These are phyloP conservation scores for Mongoloraphidia duomilia DNA, from an alignment of 2,888 invertebrate genomes.

Conservation along the genomic window DNA sequence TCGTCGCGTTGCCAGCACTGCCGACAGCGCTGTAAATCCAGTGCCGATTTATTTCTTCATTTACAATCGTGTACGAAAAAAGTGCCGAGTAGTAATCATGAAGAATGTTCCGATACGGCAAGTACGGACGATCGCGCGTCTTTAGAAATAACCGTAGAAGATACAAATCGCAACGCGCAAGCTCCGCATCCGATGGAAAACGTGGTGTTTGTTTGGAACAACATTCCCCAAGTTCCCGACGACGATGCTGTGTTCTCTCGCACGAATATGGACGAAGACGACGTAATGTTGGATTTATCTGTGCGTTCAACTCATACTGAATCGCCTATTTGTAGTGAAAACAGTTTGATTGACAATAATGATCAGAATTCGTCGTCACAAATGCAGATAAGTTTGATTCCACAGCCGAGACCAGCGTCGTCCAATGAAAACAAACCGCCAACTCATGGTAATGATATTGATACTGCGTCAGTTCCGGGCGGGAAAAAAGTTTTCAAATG, in stretches of 20 bases:
- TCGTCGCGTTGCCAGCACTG: constrained; percentile 77
- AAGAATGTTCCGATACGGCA: constrained; percentile 5
- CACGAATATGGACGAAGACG: constrained; percentile 27
- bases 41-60: constrained; percentile 61
- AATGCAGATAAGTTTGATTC: neutral
- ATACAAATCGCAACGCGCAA: constrained; percentile 3
- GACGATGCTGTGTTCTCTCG: neutral
- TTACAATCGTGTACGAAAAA: constrained; percentile 52
- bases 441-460: constrained; percentile 40
- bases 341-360: neutral
- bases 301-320: constrained; percentile 16
- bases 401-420: constrained; percentile 4
- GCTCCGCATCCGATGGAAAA: constrained; percentile 63
- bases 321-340: neutral
- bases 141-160: constrained; percentile 23
- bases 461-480: constrained; percentile 44
- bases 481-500: constrained; percentile 79
- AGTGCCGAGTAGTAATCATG: constrained; percentile 6
- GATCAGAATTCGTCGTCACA: no score
- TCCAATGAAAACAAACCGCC: constrained; percentile 30
- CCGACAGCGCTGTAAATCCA: constrained; percentile 74
- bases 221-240: constrained; percentile 31
- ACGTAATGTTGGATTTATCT: constrained; percentile 25
- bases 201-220: constrained; percentile 70
- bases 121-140: constrained; percentile 23